Evolutionary conservation across 1,140 invertebrate genomes (phyloP).

Genomic region (Eupristina koningsbergeri): DNA sequence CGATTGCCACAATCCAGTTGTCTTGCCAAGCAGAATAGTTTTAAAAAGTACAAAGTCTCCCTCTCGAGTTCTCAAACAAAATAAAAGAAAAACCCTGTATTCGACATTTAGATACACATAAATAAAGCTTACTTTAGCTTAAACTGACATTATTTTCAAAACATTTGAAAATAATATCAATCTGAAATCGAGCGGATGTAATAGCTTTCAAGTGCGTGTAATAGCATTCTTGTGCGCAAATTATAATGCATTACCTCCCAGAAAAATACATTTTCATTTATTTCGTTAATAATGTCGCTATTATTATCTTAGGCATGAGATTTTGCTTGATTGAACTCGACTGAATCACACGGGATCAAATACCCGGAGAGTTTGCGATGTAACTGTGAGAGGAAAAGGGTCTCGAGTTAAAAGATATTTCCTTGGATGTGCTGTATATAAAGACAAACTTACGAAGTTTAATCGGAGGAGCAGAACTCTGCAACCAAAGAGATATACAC

Average conservation of each 20-base stretch:
- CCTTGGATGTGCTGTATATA: neutral
- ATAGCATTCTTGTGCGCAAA: too few relatives aligned
- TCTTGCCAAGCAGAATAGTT: neutral
- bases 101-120: neutral
- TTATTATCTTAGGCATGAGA: neutral
- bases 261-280: too few relatives aligned
- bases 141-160: neutral
- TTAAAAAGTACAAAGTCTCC: neutral
- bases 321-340: slow-evolving; percentile 1
- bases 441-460: slow-evolving; percentile 41
- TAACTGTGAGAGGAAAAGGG: slow-evolving; percentile 24
- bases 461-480: slow-evolving; percentile 30
- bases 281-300: neutral
- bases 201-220: too few relatives aligned
- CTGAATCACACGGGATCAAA: slow-evolving; percentile 5
- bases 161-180: too few relatives aligned
- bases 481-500: neutral
- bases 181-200: too few relatives aligned
- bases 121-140: neutral
- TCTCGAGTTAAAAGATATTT: slow-evolving; percentile 28
- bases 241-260: too few relatives aligned
- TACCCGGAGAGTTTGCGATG: neutral
- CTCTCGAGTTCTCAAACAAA: neutral
- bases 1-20: neutral
- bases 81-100: neutral